Evolutionary conservation across 2,888 invertebrate genomes (phyloP).

Genomic region (Zhengitettix transpicula): DNA sequence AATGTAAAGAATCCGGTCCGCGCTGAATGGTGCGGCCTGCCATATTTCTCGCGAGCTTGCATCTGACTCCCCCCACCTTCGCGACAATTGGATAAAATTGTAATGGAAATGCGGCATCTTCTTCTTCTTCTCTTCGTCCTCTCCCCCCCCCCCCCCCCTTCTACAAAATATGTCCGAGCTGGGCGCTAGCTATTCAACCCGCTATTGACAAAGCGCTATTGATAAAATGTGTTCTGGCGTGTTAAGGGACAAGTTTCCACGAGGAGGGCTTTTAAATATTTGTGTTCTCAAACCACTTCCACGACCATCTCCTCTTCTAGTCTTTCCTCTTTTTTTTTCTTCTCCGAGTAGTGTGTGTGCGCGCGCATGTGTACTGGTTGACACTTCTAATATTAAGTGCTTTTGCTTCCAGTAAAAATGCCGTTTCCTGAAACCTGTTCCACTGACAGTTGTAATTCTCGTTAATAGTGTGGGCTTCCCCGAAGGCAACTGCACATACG

Average conservation of each 20-base stretch:
- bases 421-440: too few species aligned
- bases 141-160: too few species aligned
- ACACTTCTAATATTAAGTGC: too few species aligned
- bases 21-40: neutral
- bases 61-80: neutral
- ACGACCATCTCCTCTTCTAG: too few species aligned
- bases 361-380: too few species aligned
- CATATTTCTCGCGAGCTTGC: neutral
- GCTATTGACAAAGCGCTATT: neutral
- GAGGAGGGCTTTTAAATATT: neutral
- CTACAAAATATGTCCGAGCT: neutral
- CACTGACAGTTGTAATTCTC: too few species aligned
- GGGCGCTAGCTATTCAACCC: neutral
- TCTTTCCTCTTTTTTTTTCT: too few species aligned
- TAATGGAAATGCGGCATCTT: neutral
- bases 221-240: neutral
- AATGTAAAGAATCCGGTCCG: conserved; percentile 8
- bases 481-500: too few species aligned
- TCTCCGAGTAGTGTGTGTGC: too few species aligned
- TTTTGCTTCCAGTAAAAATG: too few species aligned
- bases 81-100: neutral
- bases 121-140: neutral
- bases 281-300: neutral
- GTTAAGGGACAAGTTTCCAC: neutral
- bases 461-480: too few species aligned